Conservation (phyloP, 2,113 vertebrate species). For the Protobothrops mucrosquamatus region DNA sequence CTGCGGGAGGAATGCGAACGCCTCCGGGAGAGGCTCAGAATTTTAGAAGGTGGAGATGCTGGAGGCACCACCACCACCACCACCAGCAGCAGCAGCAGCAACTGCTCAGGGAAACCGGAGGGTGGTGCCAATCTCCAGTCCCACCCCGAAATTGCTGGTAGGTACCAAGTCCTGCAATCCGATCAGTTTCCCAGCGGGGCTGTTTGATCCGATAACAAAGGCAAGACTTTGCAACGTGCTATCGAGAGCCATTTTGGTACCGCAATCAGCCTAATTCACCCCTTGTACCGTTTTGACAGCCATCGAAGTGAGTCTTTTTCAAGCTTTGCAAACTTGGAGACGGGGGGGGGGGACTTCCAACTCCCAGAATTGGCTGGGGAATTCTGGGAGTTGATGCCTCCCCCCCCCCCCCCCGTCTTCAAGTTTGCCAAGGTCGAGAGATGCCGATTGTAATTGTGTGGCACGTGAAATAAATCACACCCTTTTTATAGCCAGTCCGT, state of each 20-base stretch:
- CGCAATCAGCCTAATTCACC: neutral
- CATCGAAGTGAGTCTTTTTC: neutral
- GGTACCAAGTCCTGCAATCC: neutral
- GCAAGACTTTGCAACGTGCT: neutral
- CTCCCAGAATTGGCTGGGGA: too few species aligned
- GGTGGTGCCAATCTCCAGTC: slow-evolving; percentile 72
- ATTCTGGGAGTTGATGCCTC: too few species aligned
- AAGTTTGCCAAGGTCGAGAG: too few species aligned
- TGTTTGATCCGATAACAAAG: neutral
- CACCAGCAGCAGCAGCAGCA: neutral
- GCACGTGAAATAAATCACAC: too few species aligned
- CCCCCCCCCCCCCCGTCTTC: too few species aligned
- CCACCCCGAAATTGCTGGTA: slow-evolving; percentile 87
- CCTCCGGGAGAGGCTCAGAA: slow-evolving; percentile 76
- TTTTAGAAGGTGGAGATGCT: slow-evolving; percentile 70
- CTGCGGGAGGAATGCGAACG: slow-evolving; percentile 80
- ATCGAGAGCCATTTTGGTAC: neutral
- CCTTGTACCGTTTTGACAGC: neutral
- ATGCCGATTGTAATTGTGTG: too few species aligned
- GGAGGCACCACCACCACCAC: neutral
- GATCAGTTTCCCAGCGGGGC: rapidly evolving
- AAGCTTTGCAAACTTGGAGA: neutral
- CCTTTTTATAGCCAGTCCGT: neutral
- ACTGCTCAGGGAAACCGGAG: slow-evolving; percentile 54
- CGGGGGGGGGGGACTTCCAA: neutral